A percentile compares a stretch with the other conserved stretches of the same genome.
phyloP scores from a whole-genome alignment of 2,797 vertebrate species.

The Tragopan temminckii region DNA sequence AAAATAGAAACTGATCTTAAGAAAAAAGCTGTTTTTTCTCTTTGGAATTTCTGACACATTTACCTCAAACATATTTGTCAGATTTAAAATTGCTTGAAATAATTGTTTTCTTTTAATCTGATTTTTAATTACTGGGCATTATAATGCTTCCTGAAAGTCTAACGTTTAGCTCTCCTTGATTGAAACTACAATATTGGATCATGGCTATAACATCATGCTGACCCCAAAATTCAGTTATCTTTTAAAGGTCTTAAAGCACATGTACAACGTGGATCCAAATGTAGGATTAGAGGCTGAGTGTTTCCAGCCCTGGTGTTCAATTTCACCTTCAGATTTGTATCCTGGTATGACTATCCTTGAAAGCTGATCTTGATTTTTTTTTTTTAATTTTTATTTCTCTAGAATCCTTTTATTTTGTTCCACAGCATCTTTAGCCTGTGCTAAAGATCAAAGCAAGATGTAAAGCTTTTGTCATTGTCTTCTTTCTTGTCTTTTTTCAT shows the following conservation, averaged over 20 bases:
- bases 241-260: neutral
- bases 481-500: constrained; percentile 57
- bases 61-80: neutral
- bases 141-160: neutral
- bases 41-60: neutral
- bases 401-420: constrained; percentile 66
- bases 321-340: constrained; percentile 29
- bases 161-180: neutral
- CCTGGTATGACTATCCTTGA: constrained; percentile 14
- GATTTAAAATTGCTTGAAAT: neutral
- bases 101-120: neutral
- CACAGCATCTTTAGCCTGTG: constrained; percentile 19
- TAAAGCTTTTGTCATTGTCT: constrained; percentile 70
- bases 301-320: neutral
- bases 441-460: constrained; percentile 68
- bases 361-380: constrained; percentile 21
- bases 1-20: neutral
- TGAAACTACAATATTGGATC: neutral
- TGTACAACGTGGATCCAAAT: neutral
- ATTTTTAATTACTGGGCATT: neutral
- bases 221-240: neutral
- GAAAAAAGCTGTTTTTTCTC: neutral
- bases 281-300: neutral
- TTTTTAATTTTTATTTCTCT: neutral
- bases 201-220: neutral